Conservation (phyloP, 1,140 invertebrate genomes). For the Marisa cornuarietis region DNA sequence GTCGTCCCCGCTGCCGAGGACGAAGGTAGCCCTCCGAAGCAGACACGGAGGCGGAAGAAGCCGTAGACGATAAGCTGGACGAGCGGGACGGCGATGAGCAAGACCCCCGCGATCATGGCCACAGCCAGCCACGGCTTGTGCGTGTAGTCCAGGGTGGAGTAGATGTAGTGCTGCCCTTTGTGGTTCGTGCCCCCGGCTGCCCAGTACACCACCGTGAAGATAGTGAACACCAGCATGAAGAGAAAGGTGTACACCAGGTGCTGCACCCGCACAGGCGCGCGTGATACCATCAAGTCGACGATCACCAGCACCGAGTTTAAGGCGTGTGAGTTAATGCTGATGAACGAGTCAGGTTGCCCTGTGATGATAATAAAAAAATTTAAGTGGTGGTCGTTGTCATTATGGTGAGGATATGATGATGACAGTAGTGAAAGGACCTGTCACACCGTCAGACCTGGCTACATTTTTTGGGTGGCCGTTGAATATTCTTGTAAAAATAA, state of each 20-base stretch:
- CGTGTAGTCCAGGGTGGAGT: conserved; percentile 59
- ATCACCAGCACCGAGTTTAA: conserved; percentile 80
- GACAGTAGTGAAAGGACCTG: no score
- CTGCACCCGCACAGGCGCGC: conserved; percentile 75
- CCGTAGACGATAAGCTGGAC: conserved; percentile 48
- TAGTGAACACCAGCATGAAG: conserved; percentile 73
- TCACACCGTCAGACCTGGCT: background rate
- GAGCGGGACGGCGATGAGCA: conserved; percentile 41
- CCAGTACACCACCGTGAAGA: conserved; percentile 81
- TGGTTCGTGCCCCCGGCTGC: conserved; percentile 72
- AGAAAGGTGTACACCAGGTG: conserved; percentile 77
- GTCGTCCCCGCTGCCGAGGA: no score
- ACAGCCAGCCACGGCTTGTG: conserved; percentile 34
- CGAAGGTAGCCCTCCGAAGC: conserved; percentile 25
- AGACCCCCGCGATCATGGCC: conserved; percentile 28
- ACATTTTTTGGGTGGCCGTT: no score
- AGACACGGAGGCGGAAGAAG: conserved; percentile 46
- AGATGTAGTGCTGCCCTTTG: conserved; percentile 64
- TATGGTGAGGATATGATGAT: no score
- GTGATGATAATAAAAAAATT: conserved; percentile 24
- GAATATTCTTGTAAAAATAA: no score
- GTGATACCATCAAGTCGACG: conserved; percentile 76
- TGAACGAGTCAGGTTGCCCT: conserved; percentile 40
- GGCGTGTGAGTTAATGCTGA: conserved; percentile 70
- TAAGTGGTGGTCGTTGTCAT: no score